Conservation (phyloP, 2,113 vertebrate genomes). For the Theropithecus gelada region DNA sequence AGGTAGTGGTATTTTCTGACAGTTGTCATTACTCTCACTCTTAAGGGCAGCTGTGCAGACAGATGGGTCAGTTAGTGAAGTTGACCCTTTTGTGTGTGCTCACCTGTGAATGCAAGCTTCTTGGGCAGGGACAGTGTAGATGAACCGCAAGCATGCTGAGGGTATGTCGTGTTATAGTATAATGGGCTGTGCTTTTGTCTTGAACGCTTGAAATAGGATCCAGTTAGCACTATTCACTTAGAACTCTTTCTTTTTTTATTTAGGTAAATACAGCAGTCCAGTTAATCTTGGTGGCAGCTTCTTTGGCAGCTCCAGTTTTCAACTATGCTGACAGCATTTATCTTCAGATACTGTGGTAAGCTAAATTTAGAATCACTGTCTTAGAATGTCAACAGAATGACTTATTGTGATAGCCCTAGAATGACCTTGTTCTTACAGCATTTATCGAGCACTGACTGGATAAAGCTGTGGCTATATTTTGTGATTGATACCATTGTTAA, state of each 20-base stretch:
- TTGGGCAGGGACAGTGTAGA: background rate
- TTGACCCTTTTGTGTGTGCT: background rate
- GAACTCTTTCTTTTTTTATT: constrained; percentile 32
- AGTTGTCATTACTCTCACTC: background rate
- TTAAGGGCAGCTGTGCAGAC: background rate
- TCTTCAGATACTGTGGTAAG: constrained; percentile 95
- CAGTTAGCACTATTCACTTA: background rate
- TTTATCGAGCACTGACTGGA: background rate
- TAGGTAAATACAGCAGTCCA: constrained; percentile 97
- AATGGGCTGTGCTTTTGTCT: background rate
- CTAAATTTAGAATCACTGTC: background rate
- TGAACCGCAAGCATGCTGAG: background rate
- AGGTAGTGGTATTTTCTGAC: background rate
- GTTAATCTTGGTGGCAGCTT: constrained; percentile 94
- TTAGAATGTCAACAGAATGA: background rate
- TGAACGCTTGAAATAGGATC: background rate
- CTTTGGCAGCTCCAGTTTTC: constrained; percentile 96
- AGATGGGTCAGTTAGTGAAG: background rate
- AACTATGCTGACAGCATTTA: constrained; percentile 94
- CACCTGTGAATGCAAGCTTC: background rate
- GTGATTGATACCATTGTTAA: background rate
- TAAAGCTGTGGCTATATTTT: background rate
- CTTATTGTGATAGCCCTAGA: background rate
- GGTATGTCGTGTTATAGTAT: background rate
- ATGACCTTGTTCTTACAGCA: background rate